These are phyloP conservation scores for Cottus gobio DNA, from an alignment of 2,113 vertebrate species.

Conservation along the genomic window DNA sequence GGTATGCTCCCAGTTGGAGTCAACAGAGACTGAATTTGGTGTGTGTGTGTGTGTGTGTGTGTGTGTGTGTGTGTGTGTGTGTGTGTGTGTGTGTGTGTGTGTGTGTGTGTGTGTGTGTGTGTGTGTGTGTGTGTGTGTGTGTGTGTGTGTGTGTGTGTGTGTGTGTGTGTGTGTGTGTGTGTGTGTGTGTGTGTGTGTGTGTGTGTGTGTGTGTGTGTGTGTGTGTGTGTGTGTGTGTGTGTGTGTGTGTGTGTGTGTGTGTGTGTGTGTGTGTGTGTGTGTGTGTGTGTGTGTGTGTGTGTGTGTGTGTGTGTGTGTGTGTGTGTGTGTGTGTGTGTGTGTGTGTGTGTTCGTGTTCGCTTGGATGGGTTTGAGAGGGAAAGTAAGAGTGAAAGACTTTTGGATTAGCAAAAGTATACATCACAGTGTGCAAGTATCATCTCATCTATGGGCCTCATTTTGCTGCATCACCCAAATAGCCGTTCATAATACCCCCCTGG, in stretches of 20 bases:
- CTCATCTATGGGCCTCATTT: constrained; percentile 41
- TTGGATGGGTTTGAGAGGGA: constrained; percentile 52
- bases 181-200: constrained; percentile 10
- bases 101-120: constrained; percentile 8
- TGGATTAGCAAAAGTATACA: constrained; percentile 45
- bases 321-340: neutral
- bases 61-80: constrained; percentile 7
- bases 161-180: neutral
- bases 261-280: constrained; percentile 10
- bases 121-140: constrained; percentile 7
- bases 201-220: constrained; percentile 7
- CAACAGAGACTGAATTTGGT: constrained; percentile 56
- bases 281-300: constrained; percentile 7
- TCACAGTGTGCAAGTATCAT: constrained; percentile 39
- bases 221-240: constrained; percentile 1
- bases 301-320: constrained; percentile 1
- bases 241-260: neutral
- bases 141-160: constrained; percentile 1
- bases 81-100: neutral
- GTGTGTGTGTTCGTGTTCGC: neutral
- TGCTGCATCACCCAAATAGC: constrained; percentile 66
- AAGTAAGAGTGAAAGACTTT: constrained; percentile 1
- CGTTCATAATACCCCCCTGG: constrained; percentile 51
- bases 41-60: constrained; percentile 4
- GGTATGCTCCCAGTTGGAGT: constrained; percentile 69